A percentile compares a stretch with the other conserved stretches of the same genome.
These are phyloP conservation scores for Trichopria drosophilae DNA, from an alignment of 2,888 invertebrate species.

Conservation along the genomic window DNA sequence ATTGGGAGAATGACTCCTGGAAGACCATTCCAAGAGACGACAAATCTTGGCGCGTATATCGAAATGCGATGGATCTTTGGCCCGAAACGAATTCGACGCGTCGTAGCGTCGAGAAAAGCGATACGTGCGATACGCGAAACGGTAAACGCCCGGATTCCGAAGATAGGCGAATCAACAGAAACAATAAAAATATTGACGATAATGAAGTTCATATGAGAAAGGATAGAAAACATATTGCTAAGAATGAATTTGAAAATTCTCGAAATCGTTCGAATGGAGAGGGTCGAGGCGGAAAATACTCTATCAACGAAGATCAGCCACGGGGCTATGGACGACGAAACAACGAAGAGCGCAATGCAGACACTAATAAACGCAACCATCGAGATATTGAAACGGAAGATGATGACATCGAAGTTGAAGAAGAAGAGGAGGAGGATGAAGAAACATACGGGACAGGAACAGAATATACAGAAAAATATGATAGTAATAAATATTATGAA, in stretches of 20 bases:
- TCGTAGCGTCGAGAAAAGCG: slow-evolving; percentile 41
- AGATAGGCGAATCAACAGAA: slow-evolving; percentile 21
- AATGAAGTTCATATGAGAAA: slow-evolving; percentile 31
- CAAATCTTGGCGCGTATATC: slow-evolving; percentile 58
- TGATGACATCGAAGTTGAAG: slow-evolving; percentile 44
- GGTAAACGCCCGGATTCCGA: slow-evolving; percentile 23
- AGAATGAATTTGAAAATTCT: slow-evolving; percentile 12
- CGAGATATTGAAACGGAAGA: slow-evolving; percentile 47
- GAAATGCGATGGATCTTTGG: slow-evolving; percentile 58
- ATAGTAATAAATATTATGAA: slow-evolving; percentile 47
- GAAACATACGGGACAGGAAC: slow-evolving; percentile 41
- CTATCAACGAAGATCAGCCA: too few species aligned
- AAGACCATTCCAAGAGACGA: slow-evolving; percentile 55
- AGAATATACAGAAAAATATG: slow-evolving; percentile 42
- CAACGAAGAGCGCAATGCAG: slow-evolving; percentile 34
- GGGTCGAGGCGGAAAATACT: too few species aligned
- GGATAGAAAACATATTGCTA: slow-evolving; percentile 20
- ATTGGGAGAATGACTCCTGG: slow-evolving; percentile 56
- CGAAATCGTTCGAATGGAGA: too few species aligned
- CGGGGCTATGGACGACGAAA: too few species aligned
- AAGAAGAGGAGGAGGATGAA: slow-evolving; percentile 49
- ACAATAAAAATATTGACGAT: slow-evolving; percentile 33
- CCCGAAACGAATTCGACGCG: slow-evolving; percentile 48
- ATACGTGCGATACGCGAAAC: too few species aligned
- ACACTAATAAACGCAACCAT: slow-evolving; percentile 34